These are phyloP conservation scores for Chironomus tentans DNA, from an alignment of 2,888 invertebrate genomes.

Conservation along the genomic window DNA sequence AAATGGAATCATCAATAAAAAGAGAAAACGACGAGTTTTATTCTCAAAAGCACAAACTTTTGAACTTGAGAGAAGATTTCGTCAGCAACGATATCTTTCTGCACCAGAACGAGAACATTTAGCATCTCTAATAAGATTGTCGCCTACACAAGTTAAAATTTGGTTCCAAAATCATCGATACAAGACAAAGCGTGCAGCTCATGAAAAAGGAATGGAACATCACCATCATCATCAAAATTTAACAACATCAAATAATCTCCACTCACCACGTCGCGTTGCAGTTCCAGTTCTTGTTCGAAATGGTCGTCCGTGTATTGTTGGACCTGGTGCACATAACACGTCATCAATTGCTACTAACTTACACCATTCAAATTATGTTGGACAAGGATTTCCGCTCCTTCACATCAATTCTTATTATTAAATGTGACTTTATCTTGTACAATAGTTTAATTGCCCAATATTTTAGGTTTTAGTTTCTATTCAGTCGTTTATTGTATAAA, in stretches of 20 bases:
- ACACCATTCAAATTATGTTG: conserved; percentile 15
- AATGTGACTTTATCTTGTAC: background rate
- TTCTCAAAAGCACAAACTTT: conserved; percentile 98
- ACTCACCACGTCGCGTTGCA: conserved; percentile 84
- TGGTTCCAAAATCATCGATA: conserved; percentile 99
- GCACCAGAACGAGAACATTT: conserved; percentile 96
- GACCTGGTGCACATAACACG: background rate
- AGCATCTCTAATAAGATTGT: conserved; percentile 86
- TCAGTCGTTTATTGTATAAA: conserved; percentile 8
- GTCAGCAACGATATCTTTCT: conserved; percentile 92
- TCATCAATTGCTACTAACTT: conserved; percentile 7
- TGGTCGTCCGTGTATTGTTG: conserved; percentile 68
- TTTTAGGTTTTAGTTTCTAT: conserved; percentile 19
- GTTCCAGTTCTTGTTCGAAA: conserved; percentile 92
- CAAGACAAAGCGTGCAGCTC: conserved; percentile 96
- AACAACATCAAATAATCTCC: conserved; percentile 33
- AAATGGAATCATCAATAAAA: conserved; percentile 46
- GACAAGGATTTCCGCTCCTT: conserved; percentile 24
- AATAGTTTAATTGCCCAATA: conserved; percentile 26
- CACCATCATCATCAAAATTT: conserved; percentile 34
- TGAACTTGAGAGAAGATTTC: conserved; percentile 87
- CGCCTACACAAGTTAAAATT: conserved; percentile 96
- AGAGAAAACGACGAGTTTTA: conserved; percentile 89
- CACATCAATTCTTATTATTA: conserved; percentile 25
- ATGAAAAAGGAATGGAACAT: conserved; percentile 71